These are phyloP conservation scores for Cantharis rustica DNA, from an alignment of 2,888 invertebrate species.

Conservation along the genomic window DNA sequence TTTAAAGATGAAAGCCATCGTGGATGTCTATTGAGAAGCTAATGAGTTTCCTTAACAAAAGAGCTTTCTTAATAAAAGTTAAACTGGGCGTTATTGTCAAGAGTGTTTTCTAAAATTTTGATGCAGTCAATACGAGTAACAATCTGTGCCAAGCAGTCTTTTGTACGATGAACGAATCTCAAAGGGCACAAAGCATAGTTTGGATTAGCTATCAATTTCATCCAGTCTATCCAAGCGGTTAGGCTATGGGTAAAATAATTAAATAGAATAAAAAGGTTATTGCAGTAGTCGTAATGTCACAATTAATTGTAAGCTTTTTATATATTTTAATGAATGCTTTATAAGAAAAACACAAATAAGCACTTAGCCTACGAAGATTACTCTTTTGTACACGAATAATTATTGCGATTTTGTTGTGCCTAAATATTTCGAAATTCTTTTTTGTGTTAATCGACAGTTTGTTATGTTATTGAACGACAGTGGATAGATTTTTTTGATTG, in stretches of 20 bases:
- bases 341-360: slow-evolving; percentile 23
- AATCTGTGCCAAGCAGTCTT: slow-evolving; percentile 38
- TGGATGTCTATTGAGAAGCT: background rate
- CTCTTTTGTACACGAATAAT: slow-evolving; percentile 3
- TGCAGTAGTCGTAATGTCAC: background rate
- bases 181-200: slow-evolving; percentile 22
- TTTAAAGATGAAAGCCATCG: background rate
- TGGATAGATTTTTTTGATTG: slow-evolving; percentile 8
- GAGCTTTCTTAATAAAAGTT: background rate
- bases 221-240: slow-evolving; percentile 8
- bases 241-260: slow-evolving; percentile 14
- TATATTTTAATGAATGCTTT: slow-evolving; percentile 10
- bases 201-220: slow-evolving; percentile 16
- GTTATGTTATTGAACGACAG: background rate
- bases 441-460: background rate
- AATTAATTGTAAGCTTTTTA: slow-evolving; percentile 10
- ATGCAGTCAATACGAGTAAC: slow-evolving; percentile 34
- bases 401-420: background rate
- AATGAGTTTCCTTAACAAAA: background rate
- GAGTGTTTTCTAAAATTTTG: background rate
- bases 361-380: slow-evolving; percentile 18
- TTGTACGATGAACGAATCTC: slow-evolving; percentile 32
- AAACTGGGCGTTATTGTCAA: background rate
- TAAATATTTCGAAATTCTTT: background rate
- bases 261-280: slow-evolving; percentile 2